Base-by-base conservation (phyloP, 2,888 invertebrate species). In the Troglohyphantes excavatus region DNA sequence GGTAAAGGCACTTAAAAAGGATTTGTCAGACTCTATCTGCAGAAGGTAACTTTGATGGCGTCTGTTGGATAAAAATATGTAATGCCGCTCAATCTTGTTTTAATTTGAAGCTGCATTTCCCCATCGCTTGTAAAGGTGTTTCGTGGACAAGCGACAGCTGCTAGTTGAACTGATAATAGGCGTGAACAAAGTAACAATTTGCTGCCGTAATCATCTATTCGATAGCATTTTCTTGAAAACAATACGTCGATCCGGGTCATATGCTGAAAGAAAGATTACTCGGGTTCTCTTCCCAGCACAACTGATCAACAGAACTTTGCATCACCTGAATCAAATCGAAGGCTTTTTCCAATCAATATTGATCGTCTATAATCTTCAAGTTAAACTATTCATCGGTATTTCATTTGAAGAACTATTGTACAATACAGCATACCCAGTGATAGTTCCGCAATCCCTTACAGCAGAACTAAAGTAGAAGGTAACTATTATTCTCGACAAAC, bases 141-240 rank as follows among this genome's bases (percentile, higher is more conserved):
- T 75, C 59, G 26, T 29, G 46, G 59, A 61, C 29, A 61, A 46
- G 29, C 33, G 29, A 75, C 61, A 75, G 59, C 75, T 75, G 59
- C 53, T 19, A 61, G 11, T 19, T 33, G 72, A 26, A 53, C 72
- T 72, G 72, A 72, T 72, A 72, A 72, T 26, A 46, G 27, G 53
- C 26, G 53, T 26, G 39, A 72, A 46, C 72, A 46, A 72, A 72
- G 72, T 72, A 26, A 72, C 72, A 72, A 46, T 46, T 72, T 72
- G 17, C 26, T 72, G 21, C 46, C 72, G 72, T 72, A 72, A 72
- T 72, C 72, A 53, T 72, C 39, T 72, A 21, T 46, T 72, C 26
- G 46, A 46, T 46, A 72, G n/a, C 53, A 53, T 65, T 65, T 65
- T 27, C 65, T 65, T 65, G 19, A 65, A 23, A 65, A 65, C 65